Evolutionary conservation across 92 coral and sea anemone species (phyloP), one percentile per base, ranked within the genome.

Genomic region (Palythoa heliodiscus): DNA sequence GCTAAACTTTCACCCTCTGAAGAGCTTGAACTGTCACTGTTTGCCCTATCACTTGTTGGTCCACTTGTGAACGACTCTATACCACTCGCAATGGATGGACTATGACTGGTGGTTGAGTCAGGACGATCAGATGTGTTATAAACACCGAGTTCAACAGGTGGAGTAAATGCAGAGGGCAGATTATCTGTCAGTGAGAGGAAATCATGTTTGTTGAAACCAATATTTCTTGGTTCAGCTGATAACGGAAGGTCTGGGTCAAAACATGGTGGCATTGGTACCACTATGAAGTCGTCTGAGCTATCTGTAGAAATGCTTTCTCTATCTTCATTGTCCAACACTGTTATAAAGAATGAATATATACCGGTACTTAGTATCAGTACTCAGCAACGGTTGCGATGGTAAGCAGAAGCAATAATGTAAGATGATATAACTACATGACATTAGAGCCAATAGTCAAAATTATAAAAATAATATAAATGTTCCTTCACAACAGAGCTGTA

Each of bases 181-280:
- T 5, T 64, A 25, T 43, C 57, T 43, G 57, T 24, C 73, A 61
- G 39, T 20, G 73, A 43, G 15, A 57, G 29, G 60, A 85, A 78
- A 63, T 90, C 91, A n/a, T 73, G 81, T 15, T 76, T 73, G 73
- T 90, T 86, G 70, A 89, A 85, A 17, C 75, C 84, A 19, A 79
- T 91, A 47, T 91, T 91, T 81, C 83, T 82, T 9, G 95, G 95
- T 4, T 84, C 93, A 58, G 91, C 86, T 53, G 86, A 78, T 58
- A 97, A 91, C 47, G 99, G 95, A 43, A 92, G 87, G 73, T 97
- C 97, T 24, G 97, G 98, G 76, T 93, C 88, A 84, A 97, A 97
- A 60, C 97, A 97, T 24, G 99, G 88, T 19, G 99, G 99, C 76
- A 97, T 89, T 40, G 98, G 98, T 47, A 96, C 98, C 43, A 95